Base-by-base conservation (phyloP, 1,140 invertebrate species). In the Druon quercuslanigerum region DNA sequence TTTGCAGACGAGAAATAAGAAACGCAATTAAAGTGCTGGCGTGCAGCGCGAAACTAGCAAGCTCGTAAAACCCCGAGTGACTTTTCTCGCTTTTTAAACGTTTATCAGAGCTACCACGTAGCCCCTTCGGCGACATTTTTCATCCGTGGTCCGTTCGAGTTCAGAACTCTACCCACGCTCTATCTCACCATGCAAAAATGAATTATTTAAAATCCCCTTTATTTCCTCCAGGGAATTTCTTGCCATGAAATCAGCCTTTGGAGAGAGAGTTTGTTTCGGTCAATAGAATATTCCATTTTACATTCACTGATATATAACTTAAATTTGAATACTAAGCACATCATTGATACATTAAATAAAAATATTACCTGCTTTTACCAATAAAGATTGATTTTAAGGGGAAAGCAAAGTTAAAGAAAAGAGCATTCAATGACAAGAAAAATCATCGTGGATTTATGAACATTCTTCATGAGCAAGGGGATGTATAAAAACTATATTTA, bases 11-110 rank as follows among this genome's bases (percentile, higher is more conserved):
- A 33, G 20, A 9, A 60, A 20, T 60, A 60, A 60, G 57, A 60
- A 60, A 60, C 57, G 57, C 57, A 60, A 60, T 60, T 60, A 60
- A 60, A 60, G 57, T 60, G 57, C 57, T 60, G 20, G 57, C 57
- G 57, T 60, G 57, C 57, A 60, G 57, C 57, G 25, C 57, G 57
- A 60, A 60, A 60, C 57, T 60, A 25, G 19, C 57, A 16, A 60
- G 57, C 20, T 60, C 57, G 14, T 60, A 60, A 60, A 60, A 60
- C 25, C 57, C 57, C 57, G 20, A 60, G 57, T 60, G 57, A 60
- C 57, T 60, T 60, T 60, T 60, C 57, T 60, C 57, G 20, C 54
- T 25, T 25, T 60, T 40, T 60, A 33, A 60, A 60, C 57, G 57
- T 60, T 60, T 60, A 60, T 60, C 20, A 60, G 57, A 60, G 57